Evolutionary conservation across 2,888 invertebrate genomes (phyloP).

Genomic region (Epirrhoe tristata): DNA sequence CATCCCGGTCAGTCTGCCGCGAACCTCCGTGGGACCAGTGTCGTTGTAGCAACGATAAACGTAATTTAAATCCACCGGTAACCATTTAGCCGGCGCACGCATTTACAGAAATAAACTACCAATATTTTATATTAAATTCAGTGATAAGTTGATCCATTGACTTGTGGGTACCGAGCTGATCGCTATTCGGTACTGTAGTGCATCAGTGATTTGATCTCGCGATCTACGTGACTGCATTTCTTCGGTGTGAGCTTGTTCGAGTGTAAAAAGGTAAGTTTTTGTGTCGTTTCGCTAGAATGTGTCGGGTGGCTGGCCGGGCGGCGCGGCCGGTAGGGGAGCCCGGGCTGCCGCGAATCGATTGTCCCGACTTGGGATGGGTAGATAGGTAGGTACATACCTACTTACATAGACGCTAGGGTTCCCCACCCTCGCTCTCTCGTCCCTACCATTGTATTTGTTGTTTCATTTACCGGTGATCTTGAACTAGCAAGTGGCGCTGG

Average conservation of each 20-base stretch:
- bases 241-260: slow-evolving; percentile 73
- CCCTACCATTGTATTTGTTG: slow-evolving; percentile 50
- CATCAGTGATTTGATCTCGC: slow-evolving; percentile 75
- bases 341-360: slow-evolving; percentile 76
- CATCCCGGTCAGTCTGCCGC: slow-evolving; percentile 78
- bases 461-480: slow-evolving; percentile 65
- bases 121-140: slow-evolving; percentile 52
- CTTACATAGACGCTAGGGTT: slow-evolving; percentile 50
- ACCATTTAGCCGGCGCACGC: slow-evolving; percentile 59
- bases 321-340: slow-evolving; percentile 67
- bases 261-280: slow-evolving; percentile 82
- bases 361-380: slow-evolving; percentile 61
- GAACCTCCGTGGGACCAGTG: slow-evolving; percentile 72
- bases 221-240: slow-evolving; percentile 77
- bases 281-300: slow-evolving; percentile 58
- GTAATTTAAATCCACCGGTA: slow-evolving; percentile 59
- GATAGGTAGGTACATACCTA: slow-evolving; percentile 48
- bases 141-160: slow-evolving; percentile 72
- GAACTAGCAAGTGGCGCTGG: slow-evolving; percentile 51
- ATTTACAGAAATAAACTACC: slow-evolving; percentile 52
- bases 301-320: slow-evolving; percentile 55
- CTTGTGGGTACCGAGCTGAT: slow-evolving; percentile 65
- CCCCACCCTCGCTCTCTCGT: slow-evolving; percentile 68
- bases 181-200: slow-evolving; percentile 67
- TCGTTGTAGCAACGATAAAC: slow-evolving; percentile 51